A percentile compares a stretch with the other conserved stretches of the same genome.
These are phyloP conservation scores for Dipodomys spectabilis DNA, from an alignment of 2,113 vertebrate species.

Conservation along the genomic window DNA sequence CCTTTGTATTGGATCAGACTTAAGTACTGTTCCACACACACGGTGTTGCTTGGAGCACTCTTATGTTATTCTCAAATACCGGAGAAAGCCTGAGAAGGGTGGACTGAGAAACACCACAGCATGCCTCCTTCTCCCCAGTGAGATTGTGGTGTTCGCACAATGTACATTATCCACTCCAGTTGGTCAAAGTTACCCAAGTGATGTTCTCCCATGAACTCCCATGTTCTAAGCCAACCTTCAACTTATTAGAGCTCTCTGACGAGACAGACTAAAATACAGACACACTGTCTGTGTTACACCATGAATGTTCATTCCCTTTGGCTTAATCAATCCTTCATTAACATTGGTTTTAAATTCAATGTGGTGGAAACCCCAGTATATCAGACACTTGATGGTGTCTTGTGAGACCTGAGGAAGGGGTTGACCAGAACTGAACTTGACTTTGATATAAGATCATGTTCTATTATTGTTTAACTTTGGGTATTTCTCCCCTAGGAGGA, in stretches of 20 bases:
- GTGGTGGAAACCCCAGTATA: slow-evolving; percentile 54
- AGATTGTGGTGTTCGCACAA: not conserved
- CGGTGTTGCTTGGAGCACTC: not conserved
- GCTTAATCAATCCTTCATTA: slow-evolving; percentile 76
- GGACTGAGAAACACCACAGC: not conserved
- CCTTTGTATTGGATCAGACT: not conserved
- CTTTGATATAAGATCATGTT: slow-evolving; percentile 79
- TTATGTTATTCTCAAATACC: not conserved
- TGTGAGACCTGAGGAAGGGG: slow-evolving; percentile 70
- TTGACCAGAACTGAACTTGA: slow-evolving; percentile 77
- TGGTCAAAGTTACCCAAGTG: not conserved
- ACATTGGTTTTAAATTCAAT: slow-evolving; percentile 37
- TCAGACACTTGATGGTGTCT: slow-evolving; percentile 79
- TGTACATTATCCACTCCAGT: not conserved
- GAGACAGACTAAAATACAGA: not conserved
- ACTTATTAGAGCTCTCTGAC: not conserved
- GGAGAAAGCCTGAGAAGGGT: not conserved
- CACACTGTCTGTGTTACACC: not conserved
- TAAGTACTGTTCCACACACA: not conserved
- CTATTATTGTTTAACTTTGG: slow-evolving; percentile 80
- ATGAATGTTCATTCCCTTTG: slow-evolving; percentile 66
- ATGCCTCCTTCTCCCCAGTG: not conserved
- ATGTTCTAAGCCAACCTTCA: not conserved
- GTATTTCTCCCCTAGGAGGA: slow-evolving; percentile 84
- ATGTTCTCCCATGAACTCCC: not conserved